Percentiles rank a stretch among this genome's conserved stretches.
phyloP scores from a whole-genome alignment of 2,113 vertebrate species.

The Erythrocercus mccallii region DNA sequence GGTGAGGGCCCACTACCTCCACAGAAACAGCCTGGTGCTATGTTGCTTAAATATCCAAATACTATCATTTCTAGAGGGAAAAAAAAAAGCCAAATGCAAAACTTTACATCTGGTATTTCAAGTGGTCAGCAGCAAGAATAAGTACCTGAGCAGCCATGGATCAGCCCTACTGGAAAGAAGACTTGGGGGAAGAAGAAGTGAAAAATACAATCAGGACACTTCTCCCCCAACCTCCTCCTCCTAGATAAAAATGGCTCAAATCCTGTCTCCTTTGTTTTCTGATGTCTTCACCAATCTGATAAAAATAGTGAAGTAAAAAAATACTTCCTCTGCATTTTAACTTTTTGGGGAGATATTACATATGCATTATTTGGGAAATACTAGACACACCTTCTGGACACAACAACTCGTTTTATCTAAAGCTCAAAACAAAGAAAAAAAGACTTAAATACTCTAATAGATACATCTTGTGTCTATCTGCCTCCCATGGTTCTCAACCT shows the following conservation, averaged over 20 bases:
- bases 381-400: not conserved
- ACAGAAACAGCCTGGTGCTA: not conserved
- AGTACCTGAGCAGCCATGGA: not conserved
- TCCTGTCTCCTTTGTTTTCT: not conserved
- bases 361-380: not conserved
- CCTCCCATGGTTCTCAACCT: not conserved
- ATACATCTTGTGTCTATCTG: not conserved
- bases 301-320: not conserved
- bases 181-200: not conserved
- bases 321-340: not conserved
- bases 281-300: not conserved
- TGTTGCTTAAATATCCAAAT: not conserved
- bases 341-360: not conserved
- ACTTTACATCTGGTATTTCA: not conserved
- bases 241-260: not conserved
- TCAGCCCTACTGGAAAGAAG: not conserved
- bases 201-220: not conserved
- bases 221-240: not conserved
- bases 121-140: not conserved
- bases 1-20: not conserved
- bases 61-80: not conserved
- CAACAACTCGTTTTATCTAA: not conserved
- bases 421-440: not conserved
- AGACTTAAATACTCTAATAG: not conserved
- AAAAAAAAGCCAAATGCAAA: not conserved